phyloP scores from a whole-genome alignment of 2,113 vertebrate genomes.

The Urocolius indicus region DNA sequence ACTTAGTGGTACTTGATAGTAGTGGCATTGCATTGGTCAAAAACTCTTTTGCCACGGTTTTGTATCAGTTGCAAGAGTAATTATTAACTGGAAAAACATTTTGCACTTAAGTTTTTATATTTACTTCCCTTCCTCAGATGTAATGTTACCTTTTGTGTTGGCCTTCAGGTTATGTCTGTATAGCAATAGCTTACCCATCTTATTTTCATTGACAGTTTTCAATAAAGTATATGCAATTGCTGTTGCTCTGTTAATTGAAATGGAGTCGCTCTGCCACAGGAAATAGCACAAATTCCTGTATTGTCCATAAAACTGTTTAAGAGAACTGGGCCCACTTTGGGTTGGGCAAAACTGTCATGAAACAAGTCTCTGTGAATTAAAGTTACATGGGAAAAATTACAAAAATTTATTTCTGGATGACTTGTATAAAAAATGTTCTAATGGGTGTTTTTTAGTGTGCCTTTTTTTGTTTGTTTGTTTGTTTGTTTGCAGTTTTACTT shows the following conservation, averaged over 20 bases:
- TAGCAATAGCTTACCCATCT: neutral
- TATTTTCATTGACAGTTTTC: neutral
- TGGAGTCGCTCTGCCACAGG: neutral
- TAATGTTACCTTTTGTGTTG: neutral
- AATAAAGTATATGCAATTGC: neutral
- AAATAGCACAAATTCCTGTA: neutral
- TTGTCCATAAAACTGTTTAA: fast-evolving
- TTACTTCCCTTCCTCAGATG: neutral
- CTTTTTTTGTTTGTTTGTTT: neutral
- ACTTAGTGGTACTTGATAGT: neutral
- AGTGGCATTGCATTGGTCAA: neutral
- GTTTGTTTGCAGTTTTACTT: neutral
- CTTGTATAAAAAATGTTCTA: neutral
- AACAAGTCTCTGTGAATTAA: neutral
- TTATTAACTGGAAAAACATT: neutral
- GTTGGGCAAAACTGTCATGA: neutral
- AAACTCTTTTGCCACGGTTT: neutral
- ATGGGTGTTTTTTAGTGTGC: neutral
- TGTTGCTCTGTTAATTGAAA: neutral
- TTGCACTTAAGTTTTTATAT: neutral
- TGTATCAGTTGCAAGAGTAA: neutral
- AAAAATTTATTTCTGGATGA: neutral
- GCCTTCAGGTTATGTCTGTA: neutral
- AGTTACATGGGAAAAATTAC: neutral
- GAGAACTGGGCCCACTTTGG: neutral